phyloP scores from a whole-genome alignment of 30 jellyfish, hydroid and myxozoan species.

The Turritopsis dohrnii region DNA sequence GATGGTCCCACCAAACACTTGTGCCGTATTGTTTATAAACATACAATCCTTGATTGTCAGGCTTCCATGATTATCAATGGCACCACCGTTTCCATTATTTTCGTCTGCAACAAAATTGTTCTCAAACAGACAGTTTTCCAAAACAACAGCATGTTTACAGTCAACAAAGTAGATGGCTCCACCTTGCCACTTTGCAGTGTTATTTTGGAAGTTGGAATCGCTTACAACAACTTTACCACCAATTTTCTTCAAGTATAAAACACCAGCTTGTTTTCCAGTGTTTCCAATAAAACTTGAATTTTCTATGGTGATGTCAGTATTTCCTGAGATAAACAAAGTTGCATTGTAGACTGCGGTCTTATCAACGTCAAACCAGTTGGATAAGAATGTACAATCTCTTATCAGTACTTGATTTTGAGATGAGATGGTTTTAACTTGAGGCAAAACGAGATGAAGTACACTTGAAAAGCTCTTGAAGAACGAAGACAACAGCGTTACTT shows the following conservation, averaged over 20 bases:
- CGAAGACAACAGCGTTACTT: neutral
- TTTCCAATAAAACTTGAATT: neutral
- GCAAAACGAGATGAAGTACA: neutral
- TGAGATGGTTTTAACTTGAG: neutral
- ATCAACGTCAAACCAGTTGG: neutral
- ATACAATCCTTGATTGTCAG: neutral
- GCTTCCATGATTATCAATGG: neutral
- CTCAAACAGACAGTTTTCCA: neutral
- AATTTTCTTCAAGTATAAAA: neutral
- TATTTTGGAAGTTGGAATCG: neutral
- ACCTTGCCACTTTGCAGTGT: conserved; percentile 10
- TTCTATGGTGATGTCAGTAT: neutral
- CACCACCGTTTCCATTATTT: conserved; percentile 3
- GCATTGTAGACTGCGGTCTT: neutral
- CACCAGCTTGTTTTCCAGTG: neutral
- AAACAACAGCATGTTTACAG: neutral
- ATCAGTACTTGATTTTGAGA: neutral
- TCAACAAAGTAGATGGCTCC: neutral
- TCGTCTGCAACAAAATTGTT: neutral
- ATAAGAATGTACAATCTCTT: neutral
- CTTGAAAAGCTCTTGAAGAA: neutral
- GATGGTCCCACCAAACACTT: neutral
- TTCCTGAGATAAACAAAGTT: neutral
- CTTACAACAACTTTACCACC: neutral
- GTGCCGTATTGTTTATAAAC: neutral